Percentiles rank a stretch among this genome's conserved stretches.
Evolutionary conservation across 2,888 invertebrate genomes (phyloP).

Genomic region (Dastarcus helophoroides): DNA sequence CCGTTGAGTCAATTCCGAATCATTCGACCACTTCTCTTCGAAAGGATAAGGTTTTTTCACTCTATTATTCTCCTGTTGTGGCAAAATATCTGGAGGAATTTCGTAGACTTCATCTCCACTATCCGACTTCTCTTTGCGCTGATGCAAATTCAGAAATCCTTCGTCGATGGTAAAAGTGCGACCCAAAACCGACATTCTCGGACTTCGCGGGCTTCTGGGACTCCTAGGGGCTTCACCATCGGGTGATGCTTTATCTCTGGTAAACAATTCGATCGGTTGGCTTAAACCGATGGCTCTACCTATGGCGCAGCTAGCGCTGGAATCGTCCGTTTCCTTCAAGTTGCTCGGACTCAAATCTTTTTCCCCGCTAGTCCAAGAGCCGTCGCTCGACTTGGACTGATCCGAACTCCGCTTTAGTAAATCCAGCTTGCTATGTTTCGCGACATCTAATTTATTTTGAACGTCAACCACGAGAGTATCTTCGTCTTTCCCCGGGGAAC

Average conservation of each 20-base stretch:
- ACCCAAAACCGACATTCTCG: conserved; percentile 34
- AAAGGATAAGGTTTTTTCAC: conserved; percentile 35
- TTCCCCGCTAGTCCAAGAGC: conserved; percentile 70
- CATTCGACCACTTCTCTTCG: conserved; percentile 38
- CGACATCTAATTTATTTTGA: conserved; percentile 8
- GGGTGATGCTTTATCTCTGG: conserved; percentile 40
- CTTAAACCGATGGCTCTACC: conserved; percentile 69
- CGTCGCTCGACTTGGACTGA: conserved; percentile 65
- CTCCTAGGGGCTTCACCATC: conserved; percentile 29
- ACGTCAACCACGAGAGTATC: conserved; percentile 11
- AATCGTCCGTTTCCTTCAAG: conserved; percentile 57
- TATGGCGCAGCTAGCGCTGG: conserved; percentile 67
- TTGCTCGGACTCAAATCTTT: conserved; percentile 52
- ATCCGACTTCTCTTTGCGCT: conserved; percentile 16
- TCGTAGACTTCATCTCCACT: conserved; percentile 31
- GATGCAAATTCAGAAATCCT: conserved; percentile 21
- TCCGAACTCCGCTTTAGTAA: conserved; percentile 57
- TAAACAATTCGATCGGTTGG: conserved; percentile 56
- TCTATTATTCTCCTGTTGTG: conserved; percentile 26
- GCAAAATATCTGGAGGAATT: conserved; percentile 30
- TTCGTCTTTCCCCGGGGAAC: conserved; percentile 22
- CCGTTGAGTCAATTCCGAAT: conserved; percentile 34
- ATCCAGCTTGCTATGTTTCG: conserved; percentile 39
- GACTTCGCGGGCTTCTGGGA: conserved; percentile 34
- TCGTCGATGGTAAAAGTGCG: conserved; percentile 37